These are phyloP conservation scores for Corynorhinus townsendii DNA, from an alignment of 2,113 vertebrate genomes.

Conservation along the genomic window DNA sequence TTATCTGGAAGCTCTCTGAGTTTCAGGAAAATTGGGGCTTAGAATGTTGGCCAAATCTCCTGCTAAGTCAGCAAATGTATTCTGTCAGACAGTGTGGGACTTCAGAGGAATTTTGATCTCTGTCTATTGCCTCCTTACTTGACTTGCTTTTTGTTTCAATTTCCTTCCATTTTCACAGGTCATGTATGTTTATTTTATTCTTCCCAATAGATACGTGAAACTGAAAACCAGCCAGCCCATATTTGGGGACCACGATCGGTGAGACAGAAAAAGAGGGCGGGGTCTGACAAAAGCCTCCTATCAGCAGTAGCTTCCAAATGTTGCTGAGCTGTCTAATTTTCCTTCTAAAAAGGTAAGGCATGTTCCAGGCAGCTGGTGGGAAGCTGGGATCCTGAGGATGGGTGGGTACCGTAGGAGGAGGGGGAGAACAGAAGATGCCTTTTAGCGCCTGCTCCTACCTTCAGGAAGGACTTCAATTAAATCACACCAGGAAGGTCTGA, in stretches of 20 bases:
- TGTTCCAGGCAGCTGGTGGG: neutral
- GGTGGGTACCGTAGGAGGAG: neutral
- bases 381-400: neutral
- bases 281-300: neutral
- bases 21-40: neutral
- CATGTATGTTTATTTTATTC: neutral
- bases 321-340: neutral
- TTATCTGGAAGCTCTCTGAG: conserved; percentile 1
- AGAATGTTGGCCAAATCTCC: neutral
- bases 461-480: neutral
- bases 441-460: neutral
- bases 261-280: conserved; percentile 4
- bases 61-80: neutral
- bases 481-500: neutral
- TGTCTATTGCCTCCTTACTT: neutral
- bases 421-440: neutral
- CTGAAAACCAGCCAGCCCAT: neutral
- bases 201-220: neutral
- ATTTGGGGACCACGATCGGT: neutral
- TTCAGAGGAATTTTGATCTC: neutral
- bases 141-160: neutral
- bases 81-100: neutral
- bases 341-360: neutral
- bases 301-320: neutral
- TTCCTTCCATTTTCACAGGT: neutral